Evolutionary conservation across 2,797 vertebrate species (phyloP), one percentile per base, ranked within the genome.

Genomic region (Paedocypris micromegethes): DNA sequence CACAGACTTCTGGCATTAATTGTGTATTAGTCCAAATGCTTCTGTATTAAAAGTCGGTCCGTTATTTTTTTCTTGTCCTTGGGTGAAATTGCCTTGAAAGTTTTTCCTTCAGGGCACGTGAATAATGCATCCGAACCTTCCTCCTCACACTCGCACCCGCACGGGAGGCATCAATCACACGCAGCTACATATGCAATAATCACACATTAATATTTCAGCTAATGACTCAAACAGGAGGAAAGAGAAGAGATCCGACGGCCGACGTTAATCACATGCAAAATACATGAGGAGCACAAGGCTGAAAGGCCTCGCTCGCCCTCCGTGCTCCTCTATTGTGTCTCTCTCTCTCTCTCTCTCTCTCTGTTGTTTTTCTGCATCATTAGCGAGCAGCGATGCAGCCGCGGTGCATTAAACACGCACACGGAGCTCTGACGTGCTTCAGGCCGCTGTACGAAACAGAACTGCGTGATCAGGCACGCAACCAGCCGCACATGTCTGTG

Each of bases 1-100:
- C 86, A 92, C 52, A 46, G 63, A 89, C 81, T 80, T 87, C 84
- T 78, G 67, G 90, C 96, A 98, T 98, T 97, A 98, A 97, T 94
- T 96, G 94, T 97, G 95, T 93, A 98, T 98, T 98, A 97, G 94
- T 94, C 98, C 96, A 98, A 98, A 97, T 97, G 92, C 97, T 98
- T 96, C 97, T 96, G 94, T 98, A 98, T 98, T 98, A 98, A 96
- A 93, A 95, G 93, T 95, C 94, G 91, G 93, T 98, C 96, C 23
- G 23, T 23, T 23, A 23, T 98, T 97, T 97, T 98, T 97, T 98
- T 96, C 92, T 97, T 90, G 93, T 93, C 96, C 93, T 91, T 88
- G 86, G 88, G 95, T 95, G 89, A 92, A 90, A 95, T 98, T 96
- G 95, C 94, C 96, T 98, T 98, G 96, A 98, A 98, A 98, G 96